Percentiles rank a stretch among this genome's conserved stretches.
Evolutionary conservation across 2,888 invertebrate species (phyloP).

Genomic region (Dermolepida albohirtum): DNA sequence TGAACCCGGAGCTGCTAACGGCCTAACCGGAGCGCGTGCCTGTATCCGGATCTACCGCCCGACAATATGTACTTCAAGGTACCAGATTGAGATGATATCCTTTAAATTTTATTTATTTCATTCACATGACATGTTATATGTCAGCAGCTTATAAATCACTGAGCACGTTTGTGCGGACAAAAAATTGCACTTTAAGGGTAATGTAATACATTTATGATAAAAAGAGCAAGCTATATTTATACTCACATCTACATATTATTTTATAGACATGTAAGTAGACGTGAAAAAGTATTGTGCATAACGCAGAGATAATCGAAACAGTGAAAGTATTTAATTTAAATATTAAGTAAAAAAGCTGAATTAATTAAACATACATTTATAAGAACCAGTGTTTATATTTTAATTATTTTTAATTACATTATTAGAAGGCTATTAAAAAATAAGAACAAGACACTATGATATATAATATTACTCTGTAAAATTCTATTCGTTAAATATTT

Average conservation of each 20-base stretch:
- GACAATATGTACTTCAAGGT: conserved; percentile 55
- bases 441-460: too few species aligned
- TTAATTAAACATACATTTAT: too few species aligned
- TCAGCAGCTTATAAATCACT: conserved; percentile 42
- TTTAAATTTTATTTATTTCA: conserved; percentile 56
- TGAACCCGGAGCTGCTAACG: conserved; percentile 58
- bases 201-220: conserved; percentile 21
- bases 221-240: not conserved
- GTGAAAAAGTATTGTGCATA: too few species aligned
- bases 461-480: too few species aligned
- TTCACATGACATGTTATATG: conserved; percentile 40
- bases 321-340: too few species aligned
- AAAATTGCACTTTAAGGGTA: not conserved
- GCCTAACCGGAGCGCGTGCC: conserved; percentile 45
- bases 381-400: too few species aligned
- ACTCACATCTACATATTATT: not conserved
- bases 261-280: too few species aligned
- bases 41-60: conserved; percentile 42
- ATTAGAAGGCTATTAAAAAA: too few species aligned
- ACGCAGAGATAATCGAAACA: too few species aligned
- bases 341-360: too few species aligned
- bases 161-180: conserved; percentile 1
- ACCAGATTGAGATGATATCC: conserved; percentile 58
- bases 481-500: too few species aligned
- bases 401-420: too few species aligned